Percentiles rank a stretch among this genome's conserved stretches.
phyloP scores from a whole-genome alignment of 53 echinoderm and acorn worm genomes.

The Mesocentrotus franciscanus region DNA sequence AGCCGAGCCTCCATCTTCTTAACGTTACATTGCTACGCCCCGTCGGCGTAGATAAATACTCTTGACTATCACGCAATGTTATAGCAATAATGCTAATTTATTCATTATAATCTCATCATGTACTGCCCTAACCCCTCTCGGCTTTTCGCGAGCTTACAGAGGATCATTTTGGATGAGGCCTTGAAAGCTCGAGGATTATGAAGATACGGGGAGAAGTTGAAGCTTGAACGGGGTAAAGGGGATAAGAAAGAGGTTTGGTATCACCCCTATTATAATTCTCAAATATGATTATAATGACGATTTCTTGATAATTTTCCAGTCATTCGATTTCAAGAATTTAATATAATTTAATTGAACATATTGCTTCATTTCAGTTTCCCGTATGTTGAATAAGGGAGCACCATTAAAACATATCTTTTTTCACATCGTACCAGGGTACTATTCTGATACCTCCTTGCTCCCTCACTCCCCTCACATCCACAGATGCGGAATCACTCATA shows the following conservation, averaged over 20 bases:
- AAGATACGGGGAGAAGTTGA: not conserved
- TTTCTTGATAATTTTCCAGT: too few relatives aligned
- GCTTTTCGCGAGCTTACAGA: not conserved
- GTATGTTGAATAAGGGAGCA: too few relatives aligned
- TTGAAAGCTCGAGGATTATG: not conserved
- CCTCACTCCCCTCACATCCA: not conserved
- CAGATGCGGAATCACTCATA: constrained; percentile 9
- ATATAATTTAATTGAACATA: too few relatives aligned
- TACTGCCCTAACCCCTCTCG: not conserved
- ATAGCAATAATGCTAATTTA: constrained; percentile 39
- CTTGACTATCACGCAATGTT: constrained; percentile 16
- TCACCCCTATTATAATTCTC: not conserved
- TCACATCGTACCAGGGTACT: not conserved
- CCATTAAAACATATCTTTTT: too few relatives aligned
- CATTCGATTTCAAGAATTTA: too few relatives aligned
- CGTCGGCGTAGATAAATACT: not conserved
- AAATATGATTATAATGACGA: not conserved
- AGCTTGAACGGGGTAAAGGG: not conserved
- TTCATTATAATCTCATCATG: constrained; percentile 36
- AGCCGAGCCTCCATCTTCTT: not conserved
- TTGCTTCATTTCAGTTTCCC: too few relatives aligned
- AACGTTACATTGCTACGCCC: not conserved
- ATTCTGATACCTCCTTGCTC: not conserved
- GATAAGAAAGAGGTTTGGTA: not conserved
- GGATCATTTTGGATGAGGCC: constrained; percentile 7